These are phyloP conservation scores for Xenops minutus DNA, from an alignment of 2,797 vertebrate species.

Conservation along the genomic window DNA sequence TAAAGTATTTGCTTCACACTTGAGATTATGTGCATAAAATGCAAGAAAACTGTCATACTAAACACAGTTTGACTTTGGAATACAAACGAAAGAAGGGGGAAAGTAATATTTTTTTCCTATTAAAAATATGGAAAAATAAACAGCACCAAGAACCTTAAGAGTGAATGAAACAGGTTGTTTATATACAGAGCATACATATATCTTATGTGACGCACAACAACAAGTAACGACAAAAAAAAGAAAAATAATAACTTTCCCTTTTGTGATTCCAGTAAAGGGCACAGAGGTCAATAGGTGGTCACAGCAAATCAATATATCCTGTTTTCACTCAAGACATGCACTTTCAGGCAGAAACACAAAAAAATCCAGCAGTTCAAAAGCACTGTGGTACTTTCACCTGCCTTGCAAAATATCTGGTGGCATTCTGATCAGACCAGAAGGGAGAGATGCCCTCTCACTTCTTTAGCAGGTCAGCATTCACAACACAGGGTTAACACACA, in stretches of 20 bases:
- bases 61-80: not conserved
- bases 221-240: not conserved
- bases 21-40: not conserved
- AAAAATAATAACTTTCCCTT: not conserved
- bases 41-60: not conserved
- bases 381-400: not conserved
- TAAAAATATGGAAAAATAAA: not conserved
- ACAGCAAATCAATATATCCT: slow-evolving; percentile 35
- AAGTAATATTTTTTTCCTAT: not conserved
- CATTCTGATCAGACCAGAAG: not conserved
- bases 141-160: not conserved
- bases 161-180: not conserved
- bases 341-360: slow-evolving; percentile 22
- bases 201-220: not conserved
- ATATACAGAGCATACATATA: not conserved
- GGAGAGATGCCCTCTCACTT: not conserved
- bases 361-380: slow-evolving; percentile 1
- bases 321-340: slow-evolving; percentile 2
- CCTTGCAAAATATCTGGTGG: not conserved
- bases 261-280: not conserved
- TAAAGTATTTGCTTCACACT: not conserved
- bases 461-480: not conserved
- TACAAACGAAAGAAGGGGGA: not conserved
- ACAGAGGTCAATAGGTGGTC: slow-evolving; percentile 58
- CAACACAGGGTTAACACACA: not conserved